Evolutionary conservation across 2,888 invertebrate species (phyloP).

Genomic region (Tetanocera ferruginea): DNA sequence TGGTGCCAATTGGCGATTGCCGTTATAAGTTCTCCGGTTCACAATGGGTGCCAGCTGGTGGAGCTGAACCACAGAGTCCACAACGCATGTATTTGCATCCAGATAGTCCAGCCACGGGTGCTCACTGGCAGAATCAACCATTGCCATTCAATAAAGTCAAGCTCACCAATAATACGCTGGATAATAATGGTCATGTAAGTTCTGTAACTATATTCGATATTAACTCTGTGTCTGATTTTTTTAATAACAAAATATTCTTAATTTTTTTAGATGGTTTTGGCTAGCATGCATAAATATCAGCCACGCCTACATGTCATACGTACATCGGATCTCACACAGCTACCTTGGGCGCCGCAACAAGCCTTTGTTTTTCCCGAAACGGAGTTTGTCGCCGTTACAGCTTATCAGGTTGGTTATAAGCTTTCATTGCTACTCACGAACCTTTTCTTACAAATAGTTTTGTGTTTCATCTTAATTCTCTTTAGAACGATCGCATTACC

Average conservation of each 20-base stretch:
- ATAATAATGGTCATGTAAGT: slow-evolving; percentile 84
- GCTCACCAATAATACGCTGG: slow-evolving; percentile 87
- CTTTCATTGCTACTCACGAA: neutral
- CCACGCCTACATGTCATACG: slow-evolving; percentile 89
- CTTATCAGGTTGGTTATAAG: slow-evolving; percentile 83
- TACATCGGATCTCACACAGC: slow-evolving; percentile 78
- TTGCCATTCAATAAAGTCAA: slow-evolving; percentile 87
- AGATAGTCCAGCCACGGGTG: slow-evolving; percentile 87
- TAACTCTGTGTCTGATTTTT: neutral
- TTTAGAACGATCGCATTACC: slow-evolving; percentile 87
- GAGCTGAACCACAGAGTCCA: slow-evolving; percentile 85
- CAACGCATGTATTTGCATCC: slow-evolving; percentile 86
- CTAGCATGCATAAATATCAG: slow-evolving; percentile 98
- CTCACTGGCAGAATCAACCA: slow-evolving; percentile 88
- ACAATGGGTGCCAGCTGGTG: slow-evolving; percentile 89
- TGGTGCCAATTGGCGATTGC: slow-evolving; percentile 81
- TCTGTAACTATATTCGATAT: neutral
- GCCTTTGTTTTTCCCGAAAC: slow-evolving; percentile 83
- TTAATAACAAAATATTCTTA: neutral
- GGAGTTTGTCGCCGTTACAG: slow-evolving; percentile 96
- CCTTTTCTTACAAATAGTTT: neutral
- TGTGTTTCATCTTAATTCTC: slow-evolving; percentile 16
- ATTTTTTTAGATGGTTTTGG: slow-evolving; percentile 80
- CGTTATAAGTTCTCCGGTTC: slow-evolving; percentile 86
- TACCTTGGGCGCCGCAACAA: slow-evolving; percentile 80